Evolutionary conservation across 2,888 invertebrate genomes (phyloP).

Genomic region (Oligia strigilis): DNA sequence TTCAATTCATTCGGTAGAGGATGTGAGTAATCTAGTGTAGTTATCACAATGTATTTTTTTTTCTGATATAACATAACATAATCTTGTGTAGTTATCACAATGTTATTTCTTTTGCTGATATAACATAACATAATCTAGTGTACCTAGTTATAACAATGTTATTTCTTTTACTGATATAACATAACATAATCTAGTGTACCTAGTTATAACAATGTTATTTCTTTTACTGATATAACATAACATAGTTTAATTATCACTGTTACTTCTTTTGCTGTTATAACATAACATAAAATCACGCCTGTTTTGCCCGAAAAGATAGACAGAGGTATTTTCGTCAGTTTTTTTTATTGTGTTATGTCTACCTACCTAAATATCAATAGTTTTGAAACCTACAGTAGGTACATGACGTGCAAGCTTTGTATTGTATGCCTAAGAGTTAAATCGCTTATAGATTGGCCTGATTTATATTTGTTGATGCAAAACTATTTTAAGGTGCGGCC

Average conservation of each 20-base stretch:
- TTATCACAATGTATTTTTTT: too few relatives aligned
- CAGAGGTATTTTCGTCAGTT: background rate
- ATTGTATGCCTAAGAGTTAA: constrained; percentile 23
- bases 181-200: too few relatives aligned
- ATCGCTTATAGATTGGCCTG: constrained; percentile 35
- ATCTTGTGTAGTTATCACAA: too few relatives aligned
- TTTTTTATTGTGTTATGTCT: background rate
- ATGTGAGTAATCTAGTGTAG: background rate
- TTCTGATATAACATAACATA: too few relatives aligned
- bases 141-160: too few relatives aligned
- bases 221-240: too few relatives aligned
- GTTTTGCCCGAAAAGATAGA: background rate
- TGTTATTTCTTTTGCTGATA: too few relatives aligned
- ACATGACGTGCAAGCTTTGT: background rate
- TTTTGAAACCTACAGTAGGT: background rate
- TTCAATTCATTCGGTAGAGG: constrained; percentile 5
- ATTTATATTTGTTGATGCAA: constrained; percentile 53
- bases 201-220: too few relatives aligned
- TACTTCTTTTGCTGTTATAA: background rate
- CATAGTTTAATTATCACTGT: background rate
- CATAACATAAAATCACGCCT: background rate
- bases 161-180: too few relatives aligned
- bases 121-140: background rate
- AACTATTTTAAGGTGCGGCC: constrained; percentile 45
- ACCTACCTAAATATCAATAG: background rate